phyloP scores from a whole-genome alignment of 2,797 vertebrate species.

The Falco biarmicus region DNA sequence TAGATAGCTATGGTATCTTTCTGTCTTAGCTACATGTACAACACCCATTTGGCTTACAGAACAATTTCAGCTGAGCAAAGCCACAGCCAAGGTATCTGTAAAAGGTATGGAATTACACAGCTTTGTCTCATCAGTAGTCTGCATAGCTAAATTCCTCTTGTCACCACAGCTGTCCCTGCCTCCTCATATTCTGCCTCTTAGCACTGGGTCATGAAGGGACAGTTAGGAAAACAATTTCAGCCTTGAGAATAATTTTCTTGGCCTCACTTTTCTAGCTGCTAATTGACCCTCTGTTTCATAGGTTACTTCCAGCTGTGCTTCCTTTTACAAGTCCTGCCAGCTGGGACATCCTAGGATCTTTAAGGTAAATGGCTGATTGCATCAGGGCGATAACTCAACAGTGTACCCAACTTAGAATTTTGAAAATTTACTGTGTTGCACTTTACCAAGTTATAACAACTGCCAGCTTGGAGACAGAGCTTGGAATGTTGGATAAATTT shows the following conservation, averaged over 20 bases:
- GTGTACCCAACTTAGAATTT: background rate
- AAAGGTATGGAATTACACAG: background rate
- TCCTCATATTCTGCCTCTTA: background rate
- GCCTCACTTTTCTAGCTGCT: background rate
- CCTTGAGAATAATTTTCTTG: background rate
- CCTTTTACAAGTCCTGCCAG: background rate
- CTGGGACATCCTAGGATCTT: background rate
- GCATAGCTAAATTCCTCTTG: background rate
- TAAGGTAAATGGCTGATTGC: background rate
- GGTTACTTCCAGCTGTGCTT: slow-evolving; percentile 7
- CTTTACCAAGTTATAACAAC: background rate
- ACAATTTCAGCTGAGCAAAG: background rate
- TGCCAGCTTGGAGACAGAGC: background rate
- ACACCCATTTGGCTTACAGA: background rate
- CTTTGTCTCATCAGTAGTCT: background rate
- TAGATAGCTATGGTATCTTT: background rate
- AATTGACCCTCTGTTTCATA: background rate
- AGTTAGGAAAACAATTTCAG: background rate
- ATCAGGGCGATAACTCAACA: background rate
- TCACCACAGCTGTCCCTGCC: background rate
- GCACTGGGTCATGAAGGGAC: background rate
- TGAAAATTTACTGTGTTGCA: background rate
- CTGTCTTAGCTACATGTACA: background rate
- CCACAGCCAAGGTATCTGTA: background rate
- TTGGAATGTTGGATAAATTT: background rate